These are phyloP conservation scores for Spialia ferax DNA, from an alignment of 2,888 invertebrate species.

Conservation along the genomic window DNA sequence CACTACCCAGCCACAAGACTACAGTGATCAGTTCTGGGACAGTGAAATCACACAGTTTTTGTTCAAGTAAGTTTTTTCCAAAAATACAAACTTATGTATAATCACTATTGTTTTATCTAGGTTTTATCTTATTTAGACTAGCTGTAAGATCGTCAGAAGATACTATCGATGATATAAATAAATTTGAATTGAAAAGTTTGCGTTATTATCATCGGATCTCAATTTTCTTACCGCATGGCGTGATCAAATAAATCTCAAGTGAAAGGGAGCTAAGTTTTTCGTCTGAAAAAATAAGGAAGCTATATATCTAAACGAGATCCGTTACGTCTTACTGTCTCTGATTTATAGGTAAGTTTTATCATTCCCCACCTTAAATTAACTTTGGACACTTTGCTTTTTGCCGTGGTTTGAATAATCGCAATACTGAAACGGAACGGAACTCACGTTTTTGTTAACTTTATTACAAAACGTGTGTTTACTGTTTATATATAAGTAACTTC, in stretches of 20 bases:
- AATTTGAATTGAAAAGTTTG: conserved; percentile 66
- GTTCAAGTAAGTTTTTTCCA: conserved; percentile 65
- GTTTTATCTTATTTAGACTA: too few relatives aligned
- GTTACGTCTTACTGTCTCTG: conserved; percentile 17
- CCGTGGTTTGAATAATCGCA: not conserved
- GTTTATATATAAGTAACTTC: too few relatives aligned
- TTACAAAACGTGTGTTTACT: too few relatives aligned
- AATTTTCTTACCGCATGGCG: not conserved
- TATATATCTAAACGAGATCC: not conserved
- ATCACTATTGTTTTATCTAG: too few relatives aligned
- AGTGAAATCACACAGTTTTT: conserved; percentile 88
- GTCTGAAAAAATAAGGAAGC: conserved; percentile 2
- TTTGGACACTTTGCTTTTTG: not conserved
- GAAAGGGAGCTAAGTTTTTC: conserved; percentile 6
- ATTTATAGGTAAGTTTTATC: conserved; percentile 13
- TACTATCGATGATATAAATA: not conserved
- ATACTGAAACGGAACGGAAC: not conserved
- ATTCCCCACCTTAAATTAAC: conserved; percentile 9
- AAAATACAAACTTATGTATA: too few relatives aligned
- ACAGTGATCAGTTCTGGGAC: conserved; percentile 92
- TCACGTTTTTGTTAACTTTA: not conserved
- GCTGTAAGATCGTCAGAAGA: not conserved
- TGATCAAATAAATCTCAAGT: conserved; percentile 14
- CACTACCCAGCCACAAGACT: conserved; percentile 91
- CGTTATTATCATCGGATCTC: not conserved